Base-by-base conservation (phyloP, 1,140 invertebrate genomes). In the Metaphire vulgaris region DNA sequence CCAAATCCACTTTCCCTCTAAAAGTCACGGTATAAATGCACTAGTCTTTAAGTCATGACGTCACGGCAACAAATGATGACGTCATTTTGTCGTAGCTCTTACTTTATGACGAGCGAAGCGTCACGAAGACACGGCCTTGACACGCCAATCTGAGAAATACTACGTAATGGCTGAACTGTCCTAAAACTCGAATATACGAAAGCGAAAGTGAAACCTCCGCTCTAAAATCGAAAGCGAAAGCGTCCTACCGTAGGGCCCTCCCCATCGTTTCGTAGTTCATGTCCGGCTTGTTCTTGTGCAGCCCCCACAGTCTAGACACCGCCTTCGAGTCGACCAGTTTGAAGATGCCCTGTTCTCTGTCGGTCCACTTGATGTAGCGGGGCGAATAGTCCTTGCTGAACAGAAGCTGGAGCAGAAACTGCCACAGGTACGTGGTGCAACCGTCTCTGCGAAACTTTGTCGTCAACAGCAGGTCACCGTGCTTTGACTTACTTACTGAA, bases 181-280 rank as follows among this genome's bases (percentile, higher is more conserved):
- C n/a, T n/a, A n/a, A n/a, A n/a, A n/a, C n/a, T n/a, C 65, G 29
- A 66, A 66, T 28, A 66, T 66, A 21, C 65, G 1, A 2, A 66
- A 21, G 29, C 21, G 21, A 21, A n/a, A 21, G 29, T 66, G 1
- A 21, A 21, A 66, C 2, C 65, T 66, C 65, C 29, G 21, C n/a
- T n/a, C 65, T 28, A 21, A 2, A 66, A 2, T 66, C 29, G 21
- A 2, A 66, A 80, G 1, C 1, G 32, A 72, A 15, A 69, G 73
- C 28, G 68, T 76, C 83, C 82, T 85, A 92, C 89, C 96, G 92
- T 74, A 99, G 88, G 41, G 97, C 97, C 75, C 97, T 89, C 6
- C 97, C 97, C 97, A 99, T 99, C 33, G 97, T 99, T 88, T 99
- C 97, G 87, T 99, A 99, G 88, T 99, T 99, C 97, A 99, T 99